Base-by-base conservation (phyloP, 2,888 invertebrate genomes). In the Nebria salina region DNA sequence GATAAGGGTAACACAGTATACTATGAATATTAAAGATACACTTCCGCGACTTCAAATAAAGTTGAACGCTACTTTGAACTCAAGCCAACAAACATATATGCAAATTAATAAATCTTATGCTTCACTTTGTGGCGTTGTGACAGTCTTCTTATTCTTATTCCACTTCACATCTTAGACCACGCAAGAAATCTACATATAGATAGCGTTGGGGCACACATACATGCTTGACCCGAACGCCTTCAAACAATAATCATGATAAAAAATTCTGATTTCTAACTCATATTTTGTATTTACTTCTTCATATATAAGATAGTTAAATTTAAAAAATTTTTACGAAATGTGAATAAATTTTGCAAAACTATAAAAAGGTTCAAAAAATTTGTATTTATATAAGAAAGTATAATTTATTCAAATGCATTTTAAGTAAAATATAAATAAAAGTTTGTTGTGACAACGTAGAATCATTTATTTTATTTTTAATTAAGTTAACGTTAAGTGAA, bases 31-130 rank as follows among this genome's bases (percentile, higher is more conserved):
- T 73, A 73, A 73, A 73, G 42, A 42, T 15, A 73, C 43, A 73
- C 73, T 42, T 73, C 41, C 73, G 15, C 20, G 34, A 73, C 43
- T 73, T 73, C 73, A 73, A 73, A 73, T 73, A 73, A 73, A 73
- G 34, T 73, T 41, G 73, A 41, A 20, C 41, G 73, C 73, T 41
- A 73, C 73, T 73, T 42, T 73, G 73, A 73, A 73, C 73, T 41
- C 73, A 15, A 20, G 42, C 70, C 70, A 70, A 70, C 73, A 73
- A 73, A 73, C 73, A 73, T 34, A 73, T 73, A 73, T 73, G 73
- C 73, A 73, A 73, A 73, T 73, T 73, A 73, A 73, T 73, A 73
- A 41, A 73, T 73, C 73, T 73, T 73, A 73, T 73, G 73, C 73
- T 73, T 43, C 73, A 73, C 73, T 73, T 73, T 73, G 73, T 73